Percentiles rank a stretch among this genome's conserved stretches.
Conservation (phyloP, 2,113 vertebrate genomes). For the Heteronetta atricapilla region DNA sequence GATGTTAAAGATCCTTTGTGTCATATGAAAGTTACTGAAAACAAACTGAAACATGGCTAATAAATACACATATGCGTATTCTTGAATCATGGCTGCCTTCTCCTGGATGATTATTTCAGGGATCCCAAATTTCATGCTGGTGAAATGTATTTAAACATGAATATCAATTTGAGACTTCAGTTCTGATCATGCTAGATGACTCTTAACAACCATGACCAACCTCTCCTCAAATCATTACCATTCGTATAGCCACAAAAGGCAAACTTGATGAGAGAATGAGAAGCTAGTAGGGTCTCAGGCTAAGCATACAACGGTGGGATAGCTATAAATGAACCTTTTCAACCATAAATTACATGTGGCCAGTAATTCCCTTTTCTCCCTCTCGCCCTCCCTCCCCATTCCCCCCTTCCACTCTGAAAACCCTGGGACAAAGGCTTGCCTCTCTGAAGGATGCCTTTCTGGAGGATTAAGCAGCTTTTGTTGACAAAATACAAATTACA, state of each 20-base stretch:
- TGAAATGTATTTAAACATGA: constrained; percentile 51
- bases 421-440: constrained; percentile 74
- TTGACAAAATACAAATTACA: constrained; percentile 88
- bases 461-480: constrained; percentile 84
- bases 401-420: constrained; percentile 67
- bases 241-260: constrained; percentile 72
- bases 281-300: constrained; percentile 68
- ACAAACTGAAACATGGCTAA: background rate
- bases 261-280: constrained; percentile 73
- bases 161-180: constrained; percentile 61
- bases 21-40: background rate
- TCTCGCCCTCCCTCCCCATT: constrained; percentile 35
- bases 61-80: background rate
- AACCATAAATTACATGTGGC: constrained; percentile 79
- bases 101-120: background rate
- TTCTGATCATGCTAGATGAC: constrained; percentile 70
- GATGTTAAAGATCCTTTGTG: background rate
- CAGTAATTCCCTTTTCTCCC: constrained; percentile 73
- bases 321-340: constrained; percentile 79
- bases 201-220: constrained; percentile 77
- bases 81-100: background rate
- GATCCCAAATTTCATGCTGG: constrained; percentile 34
- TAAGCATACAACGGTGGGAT: constrained; percentile 75
- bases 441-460: constrained; percentile 79
- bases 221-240: constrained; percentile 59